Percentiles rank a stretch among this genome's conserved stretches.
phyloP scores from a whole-genome alignment of 2,797 vertebrate species.

The Squalus acanthias region DNA sequence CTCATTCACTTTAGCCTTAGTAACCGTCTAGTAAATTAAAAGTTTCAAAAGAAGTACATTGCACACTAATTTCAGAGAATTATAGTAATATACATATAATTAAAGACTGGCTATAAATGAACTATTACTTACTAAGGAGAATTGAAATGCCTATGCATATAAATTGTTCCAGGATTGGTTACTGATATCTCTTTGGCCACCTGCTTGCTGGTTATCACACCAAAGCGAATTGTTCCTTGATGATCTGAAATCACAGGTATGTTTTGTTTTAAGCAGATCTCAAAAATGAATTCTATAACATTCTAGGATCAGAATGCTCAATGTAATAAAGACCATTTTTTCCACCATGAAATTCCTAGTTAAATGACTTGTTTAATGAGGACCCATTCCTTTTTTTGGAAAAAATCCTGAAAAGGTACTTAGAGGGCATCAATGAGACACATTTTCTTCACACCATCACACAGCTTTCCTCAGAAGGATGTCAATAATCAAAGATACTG shows the following conservation, averaged over 20 bases:
- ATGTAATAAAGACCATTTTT: not conserved
- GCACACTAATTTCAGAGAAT: not conserved
- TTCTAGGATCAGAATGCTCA: not conserved
- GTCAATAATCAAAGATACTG: not conserved
- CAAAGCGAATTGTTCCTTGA: constrained; percentile 77
- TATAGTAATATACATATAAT: not conserved
- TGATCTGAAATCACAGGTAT: constrained; percentile 67
- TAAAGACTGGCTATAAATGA: not conserved
- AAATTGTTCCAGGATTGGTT: constrained; percentile 70
- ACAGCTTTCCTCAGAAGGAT: not conserved
- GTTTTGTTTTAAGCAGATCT: not conserved
- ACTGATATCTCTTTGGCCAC: constrained; percentile 78
- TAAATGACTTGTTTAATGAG: not conserved
- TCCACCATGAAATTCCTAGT: not conserved
- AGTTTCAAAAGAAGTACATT: not conserved
- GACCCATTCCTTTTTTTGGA: not conserved
- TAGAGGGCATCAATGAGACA: not conserved
- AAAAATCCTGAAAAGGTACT: not conserved
- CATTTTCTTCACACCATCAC: not conserved
- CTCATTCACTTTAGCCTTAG: not conserved
- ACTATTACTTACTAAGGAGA: constrained; percentile 73
- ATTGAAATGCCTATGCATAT: constrained; percentile 84
- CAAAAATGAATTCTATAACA: not conserved
- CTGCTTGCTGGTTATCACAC: constrained; percentile 77
- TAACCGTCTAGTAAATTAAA: not conserved